These are phyloP conservation scores for Pseudorasbora parva DNA, from an alignment of 2,113 vertebrate genomes.

Conservation along the genomic window DNA sequence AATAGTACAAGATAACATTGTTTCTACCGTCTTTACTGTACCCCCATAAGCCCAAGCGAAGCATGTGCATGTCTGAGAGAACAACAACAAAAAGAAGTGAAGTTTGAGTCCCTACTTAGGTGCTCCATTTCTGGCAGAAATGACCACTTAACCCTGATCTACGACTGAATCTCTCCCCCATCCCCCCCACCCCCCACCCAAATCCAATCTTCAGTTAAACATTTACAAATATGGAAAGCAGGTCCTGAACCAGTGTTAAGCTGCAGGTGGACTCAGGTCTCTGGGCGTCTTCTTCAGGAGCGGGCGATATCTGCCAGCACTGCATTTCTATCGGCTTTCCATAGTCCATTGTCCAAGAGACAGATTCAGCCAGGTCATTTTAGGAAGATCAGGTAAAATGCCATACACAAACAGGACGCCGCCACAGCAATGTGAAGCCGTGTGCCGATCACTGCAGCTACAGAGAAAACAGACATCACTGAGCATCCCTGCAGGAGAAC, in stretches of 20 bases:
- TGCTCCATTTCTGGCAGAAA: background rate
- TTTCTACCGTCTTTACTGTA: background rate
- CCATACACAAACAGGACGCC: constrained; percentile 85
- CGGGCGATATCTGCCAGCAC: constrained; percentile 54
- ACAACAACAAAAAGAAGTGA: constrained; percentile 9
- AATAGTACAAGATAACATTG: background rate
- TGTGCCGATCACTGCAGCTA: constrained; percentile 91
- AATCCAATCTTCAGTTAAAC: background rate
- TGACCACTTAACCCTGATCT: background rate
- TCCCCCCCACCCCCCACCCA: background rate
- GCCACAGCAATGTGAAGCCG: constrained; percentile 88
- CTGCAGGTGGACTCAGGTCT: constrained; percentile 15
- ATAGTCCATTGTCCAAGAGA: constrained; percentile 50
- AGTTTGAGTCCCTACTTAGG: background rate
- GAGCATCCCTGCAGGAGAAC: background rate
- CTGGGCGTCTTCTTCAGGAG: constrained; percentile 58
- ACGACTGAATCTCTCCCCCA: background rate
- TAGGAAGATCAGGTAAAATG: constrained; percentile 87
- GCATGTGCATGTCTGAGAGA: background rate
- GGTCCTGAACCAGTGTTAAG: background rate
- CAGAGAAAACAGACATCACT: background rate
- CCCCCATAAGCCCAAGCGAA: background rate
- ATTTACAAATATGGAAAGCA: constrained; percentile 14
- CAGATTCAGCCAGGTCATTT: constrained; percentile 79
- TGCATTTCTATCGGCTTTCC: constrained; percentile 35